Conservation (phyloP, 1,140 invertebrate species). For the Sarcophaga peregrina region DNA sequence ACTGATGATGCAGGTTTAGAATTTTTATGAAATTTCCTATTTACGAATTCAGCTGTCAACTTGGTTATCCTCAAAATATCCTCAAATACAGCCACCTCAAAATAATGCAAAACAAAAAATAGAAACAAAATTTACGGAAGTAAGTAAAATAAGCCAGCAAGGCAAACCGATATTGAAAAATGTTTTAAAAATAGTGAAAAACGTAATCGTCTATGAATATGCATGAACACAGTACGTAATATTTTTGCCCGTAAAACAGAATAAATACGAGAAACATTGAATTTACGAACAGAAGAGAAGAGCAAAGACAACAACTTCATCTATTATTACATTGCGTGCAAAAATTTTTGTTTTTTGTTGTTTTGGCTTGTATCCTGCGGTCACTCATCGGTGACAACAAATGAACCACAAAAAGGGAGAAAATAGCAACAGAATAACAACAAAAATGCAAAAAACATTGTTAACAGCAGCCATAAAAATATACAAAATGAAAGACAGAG, state of each 20-base stretch:
- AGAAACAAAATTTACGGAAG: neutral
- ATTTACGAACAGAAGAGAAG: neutral
- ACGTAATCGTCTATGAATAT: conserved; percentile 3
- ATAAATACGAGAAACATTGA: neutral
- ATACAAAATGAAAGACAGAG: conserved; percentile 3
- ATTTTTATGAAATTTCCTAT: too few species aligned
- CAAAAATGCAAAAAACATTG: neutral
- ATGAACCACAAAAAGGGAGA: neutral
- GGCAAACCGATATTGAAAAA: neutral
- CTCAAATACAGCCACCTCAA: neutral
- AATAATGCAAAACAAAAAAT: neutral
- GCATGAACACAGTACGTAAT: neutral
- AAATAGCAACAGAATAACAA: neutral
- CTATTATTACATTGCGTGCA: conserved; percentile 23
- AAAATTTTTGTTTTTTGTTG: too few species aligned
- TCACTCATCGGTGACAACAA: conserved; percentile 21
- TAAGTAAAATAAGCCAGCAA: neutral
- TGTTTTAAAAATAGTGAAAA: too few species aligned
- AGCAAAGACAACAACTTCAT: neutral
- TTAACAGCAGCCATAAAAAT: conserved; percentile 5
- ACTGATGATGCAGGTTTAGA: too few species aligned
- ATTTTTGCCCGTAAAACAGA: neutral
- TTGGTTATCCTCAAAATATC: too few species aligned
- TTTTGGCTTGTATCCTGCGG: conserved; percentile 23
- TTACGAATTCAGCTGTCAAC: too few species aligned